Evolutionary conservation across 2,113 vertebrate genomes (phyloP).

Genomic region (Pseudopipra pipra): DNA sequence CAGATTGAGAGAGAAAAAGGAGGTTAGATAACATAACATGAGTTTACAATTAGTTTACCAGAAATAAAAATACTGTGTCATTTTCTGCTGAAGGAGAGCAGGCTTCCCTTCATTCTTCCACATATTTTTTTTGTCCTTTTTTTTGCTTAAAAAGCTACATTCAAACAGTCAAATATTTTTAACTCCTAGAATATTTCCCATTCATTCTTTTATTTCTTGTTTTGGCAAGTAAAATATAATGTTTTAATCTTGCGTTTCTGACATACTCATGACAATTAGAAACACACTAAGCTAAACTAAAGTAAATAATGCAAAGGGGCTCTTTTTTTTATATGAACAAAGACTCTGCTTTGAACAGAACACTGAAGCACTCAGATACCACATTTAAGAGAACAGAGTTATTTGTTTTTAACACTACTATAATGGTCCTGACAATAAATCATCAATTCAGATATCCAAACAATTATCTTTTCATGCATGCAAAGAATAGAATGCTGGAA

Average conservation of each 20-base stretch:
- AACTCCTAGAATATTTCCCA: background rate
- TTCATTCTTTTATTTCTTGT: background rate
- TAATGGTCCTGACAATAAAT: conserved; percentile 14
- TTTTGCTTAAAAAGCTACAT: background rate
- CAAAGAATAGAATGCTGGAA: background rate
- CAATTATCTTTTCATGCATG: background rate
- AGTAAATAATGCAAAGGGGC: background rate
- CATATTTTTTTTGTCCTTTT: background rate
- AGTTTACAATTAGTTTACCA: background rate
- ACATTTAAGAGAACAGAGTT: conserved; percentile 50
- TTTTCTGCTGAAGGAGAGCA: background rate
- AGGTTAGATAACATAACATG: background rate
- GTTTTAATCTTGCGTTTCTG: conserved; percentile 1
- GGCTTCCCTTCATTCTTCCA: background rate
- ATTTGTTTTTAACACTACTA: conserved; percentile 69
- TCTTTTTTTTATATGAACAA: background rate
- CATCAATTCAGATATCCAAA: background rate
- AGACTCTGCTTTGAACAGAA: conserved; percentile 9
- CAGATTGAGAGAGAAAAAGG: background rate
- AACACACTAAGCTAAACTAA: background rate
- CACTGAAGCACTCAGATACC: background rate
- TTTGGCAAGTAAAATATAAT: background rate
- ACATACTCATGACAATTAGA: background rate
- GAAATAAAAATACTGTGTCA: background rate
- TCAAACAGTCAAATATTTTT: background rate